Evolutionary conservation across 1,140 invertebrate genomes (phyloP), one percentile per base, ranked within the genome.

Genomic region (Zaprionus lachaisei): DNA sequence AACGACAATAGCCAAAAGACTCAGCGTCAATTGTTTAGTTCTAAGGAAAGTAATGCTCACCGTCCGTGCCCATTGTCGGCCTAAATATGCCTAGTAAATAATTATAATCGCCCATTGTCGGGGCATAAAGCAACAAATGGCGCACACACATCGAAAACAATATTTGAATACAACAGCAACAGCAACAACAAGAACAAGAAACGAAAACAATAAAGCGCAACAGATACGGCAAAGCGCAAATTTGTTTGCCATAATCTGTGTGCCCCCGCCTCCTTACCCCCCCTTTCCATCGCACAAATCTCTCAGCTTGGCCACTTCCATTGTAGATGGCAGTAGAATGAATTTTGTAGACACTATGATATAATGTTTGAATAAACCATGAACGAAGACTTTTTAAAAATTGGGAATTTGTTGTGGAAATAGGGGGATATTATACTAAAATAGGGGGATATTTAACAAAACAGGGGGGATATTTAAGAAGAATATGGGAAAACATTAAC

Each of bases 141-240:
- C 34, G 12, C 34, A 60, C 17, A 49, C 17, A 49, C 41, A 9
- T 17, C 41, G 37, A 17, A 17, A 44, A 17, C 14, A 17, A 4
- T 47, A 47, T 47, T 9, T 17, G n/a, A 47, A 47, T 51, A n/a
- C 51, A 60, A 24, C n/a, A 57, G 49, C 60, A 67, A 44, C 28
- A 58, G 15, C 24, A 60, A 60, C 63, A 68, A 44, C 12, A 74
- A 20, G 22, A 47, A 34, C 12, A 31, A 24, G 58, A 74, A 79
- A 74, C 74, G 47, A 24, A 81, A 82, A 83, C 80, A 79, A 79
- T 82, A 66, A 74, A 80, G 24, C 55, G 37, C 62, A 75, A 51
- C 69, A 73, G 64, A 79, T 73, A 60, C 51, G 63, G 56, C 60
- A 55, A 64, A 41, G 47, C 47, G 49, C 57, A 60, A 60, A 60